Conservation (phyloP, 2,888 invertebrate species). For the Aplocera efformata region DNA sequence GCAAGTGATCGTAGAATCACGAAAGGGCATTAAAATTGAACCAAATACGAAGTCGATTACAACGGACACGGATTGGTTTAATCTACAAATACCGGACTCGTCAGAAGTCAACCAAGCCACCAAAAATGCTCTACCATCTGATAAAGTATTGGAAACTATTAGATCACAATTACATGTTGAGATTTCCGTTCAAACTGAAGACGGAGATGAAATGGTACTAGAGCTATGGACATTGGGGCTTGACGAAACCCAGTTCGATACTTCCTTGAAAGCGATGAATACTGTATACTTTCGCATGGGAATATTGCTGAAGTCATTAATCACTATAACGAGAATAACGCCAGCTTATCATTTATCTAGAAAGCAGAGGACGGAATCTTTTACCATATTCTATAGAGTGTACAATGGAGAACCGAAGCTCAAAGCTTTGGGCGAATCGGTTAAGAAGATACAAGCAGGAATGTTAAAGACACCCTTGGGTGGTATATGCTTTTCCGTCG, state of each 20-base stretch:
- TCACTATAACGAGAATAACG: conserved; percentile 93
- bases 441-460: conserved; percentile 90
- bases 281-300: conserved; percentile 97
- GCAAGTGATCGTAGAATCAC: conserved; percentile 95
- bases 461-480: conserved; percentile 94
- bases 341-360: conserved; percentile 96
- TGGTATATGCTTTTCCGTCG: conserved; percentile 89
- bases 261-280: conserved; percentile 85
- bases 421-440: conserved; percentile 88
- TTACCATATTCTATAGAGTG: conserved; percentile 94
- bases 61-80: conserved; percentile 94
- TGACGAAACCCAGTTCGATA: conserved; percentile 84
- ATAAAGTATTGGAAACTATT: conserved; percentile 66
- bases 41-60: conserved; percentile 89
- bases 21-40: conserved; percentile 91
- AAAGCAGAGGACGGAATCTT: conserved; percentile 93
- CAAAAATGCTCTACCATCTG: conserved; percentile 84
- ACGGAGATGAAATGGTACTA: conserved; percentile 94
- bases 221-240: conserved; percentile 93
- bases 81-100: conserved; percentile 91
- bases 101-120: conserved; percentile 91
- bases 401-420: conserved; percentile 89
- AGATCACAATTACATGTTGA: conserved; percentile 89
- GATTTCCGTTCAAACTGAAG: conserved; percentile 93
- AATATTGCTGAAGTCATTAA: conserved; percentile 92